Percentiles rank a stretch among this genome's conserved stretches.
Conservation (phyloP, 1,140 invertebrate genomes). For the Drosophila tani region DNA sequence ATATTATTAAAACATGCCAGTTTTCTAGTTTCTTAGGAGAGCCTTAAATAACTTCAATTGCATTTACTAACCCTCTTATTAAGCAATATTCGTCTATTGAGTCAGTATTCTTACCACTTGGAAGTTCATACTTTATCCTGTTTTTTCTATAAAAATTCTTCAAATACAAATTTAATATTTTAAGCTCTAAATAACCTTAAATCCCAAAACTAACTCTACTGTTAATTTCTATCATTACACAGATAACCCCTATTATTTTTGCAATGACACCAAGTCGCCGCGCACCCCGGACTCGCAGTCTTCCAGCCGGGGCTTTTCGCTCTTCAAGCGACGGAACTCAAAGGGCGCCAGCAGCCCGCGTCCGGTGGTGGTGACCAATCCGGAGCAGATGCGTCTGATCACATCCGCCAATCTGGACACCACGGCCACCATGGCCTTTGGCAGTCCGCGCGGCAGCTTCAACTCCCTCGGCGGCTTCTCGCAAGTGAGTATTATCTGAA, state of each 20-base stretch:
- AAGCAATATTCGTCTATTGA: too few relatives aligned
- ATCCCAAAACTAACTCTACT: not conserved
- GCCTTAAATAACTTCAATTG: too few relatives aligned
- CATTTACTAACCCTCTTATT: too few relatives aligned
- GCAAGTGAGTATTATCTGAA: conserved; percentile 67
- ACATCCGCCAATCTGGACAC: conserved; percentile 82
- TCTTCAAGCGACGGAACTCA: conserved; percentile 81
- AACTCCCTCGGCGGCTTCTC: conserved; percentile 78
- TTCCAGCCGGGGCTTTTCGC: conserved; percentile 74
- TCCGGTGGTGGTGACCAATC: conserved; percentile 51
- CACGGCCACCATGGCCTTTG: conserved; percentile 76
- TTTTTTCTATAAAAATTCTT: not conserved
- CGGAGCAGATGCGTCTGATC: conserved; percentile 81
- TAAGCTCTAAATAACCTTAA: not conserved
- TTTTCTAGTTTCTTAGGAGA: too few relatives aligned
- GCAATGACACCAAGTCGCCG: conserved; percentile 82
- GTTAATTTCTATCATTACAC: not conserved
- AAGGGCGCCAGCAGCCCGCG: conserved; percentile 80
- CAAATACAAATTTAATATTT: not conserved
- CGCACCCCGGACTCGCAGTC: conserved; percentile 80
- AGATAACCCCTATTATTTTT: conserved; percentile 84
- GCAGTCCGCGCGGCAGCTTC: conserved; percentile 81
- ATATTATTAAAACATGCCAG: too few relatives aligned
- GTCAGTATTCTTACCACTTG: too few relatives aligned
- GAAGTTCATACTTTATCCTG: not conserved